Base-by-base conservation (phyloP, 1,140 invertebrate genomes). In the Tribolium madens region DNA sequence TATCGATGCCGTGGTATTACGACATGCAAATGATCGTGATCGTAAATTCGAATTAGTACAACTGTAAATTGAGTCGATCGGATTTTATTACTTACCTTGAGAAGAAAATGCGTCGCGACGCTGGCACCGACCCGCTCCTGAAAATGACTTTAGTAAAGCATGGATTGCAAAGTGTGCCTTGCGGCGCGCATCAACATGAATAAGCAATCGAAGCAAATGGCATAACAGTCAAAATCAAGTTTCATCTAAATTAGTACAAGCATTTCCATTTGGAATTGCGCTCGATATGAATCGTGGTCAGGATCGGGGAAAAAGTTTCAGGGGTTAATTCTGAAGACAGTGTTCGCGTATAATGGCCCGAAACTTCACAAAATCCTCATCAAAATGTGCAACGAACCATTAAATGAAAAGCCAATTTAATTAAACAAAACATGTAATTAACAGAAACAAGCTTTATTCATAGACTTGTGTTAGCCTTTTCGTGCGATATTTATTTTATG, bases 341-440 rank as follows among this genome's bases (percentile, higher is more conserved):
- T 42, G 47, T 70, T 33, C 68, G 60, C 33, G 46, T 13, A 68
- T 33, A 75, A 75, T 64, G 15, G 9, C 48, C 9, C 18, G 21
- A 60, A 78, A 75, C 57, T 75, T 57, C 21, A 31, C 52, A 50
- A 77, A 81, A 81, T 79, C 60, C 76, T 78, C 80, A 81, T 81
- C 80, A 81, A 75, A 80, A 76, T 71, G 75, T 50, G 75, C 80
- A 77, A 71, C 80, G 73, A 57, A 80, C 72, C 79, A 73, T 77
- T 78, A 81, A 81, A 81, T 81, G 80, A 81, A 81, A 81, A 80
- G 79, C 78, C 80, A 80, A 81, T 81, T 81, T 80, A 81, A 81
- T 81, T 81, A 81, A 81, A 81, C 79, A 80, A 80, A 80, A 80
- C 79, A 76, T 36, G 77, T 81, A 78, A 81, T 81, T 81, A 81